Percentiles rank a stretch among this genome's conserved stretches.
These are phyloP conservation scores for Channa maculata DNA, from an alignment of 2,113 vertebrate species.

Conservation along the genomic window DNA sequence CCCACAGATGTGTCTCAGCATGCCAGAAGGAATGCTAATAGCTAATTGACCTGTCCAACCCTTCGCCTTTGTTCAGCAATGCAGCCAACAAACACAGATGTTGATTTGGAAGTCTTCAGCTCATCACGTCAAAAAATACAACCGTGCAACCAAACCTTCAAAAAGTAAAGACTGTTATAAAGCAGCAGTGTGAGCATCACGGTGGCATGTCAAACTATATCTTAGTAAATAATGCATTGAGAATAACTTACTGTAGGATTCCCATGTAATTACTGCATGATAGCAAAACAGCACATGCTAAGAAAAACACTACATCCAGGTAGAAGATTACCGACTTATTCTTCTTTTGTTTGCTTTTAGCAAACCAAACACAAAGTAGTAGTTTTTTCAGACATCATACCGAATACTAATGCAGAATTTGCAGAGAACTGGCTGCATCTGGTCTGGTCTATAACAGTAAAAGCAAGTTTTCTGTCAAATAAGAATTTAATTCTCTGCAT, in stretches of 20 bases:
- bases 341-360: no score
- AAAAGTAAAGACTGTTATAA: constrained; percentile 16
- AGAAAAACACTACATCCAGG: not conserved
- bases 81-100: constrained; percentile 34
- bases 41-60: constrained; percentile 30
- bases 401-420: constrained; percentile 18
- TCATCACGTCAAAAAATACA: constrained; percentile 13
- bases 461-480: not conserved
- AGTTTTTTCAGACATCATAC: not conserved
- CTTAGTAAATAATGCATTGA: not conserved
- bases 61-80: constrained; percentile 42
- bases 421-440: constrained; percentile 20
- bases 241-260: not conserved
- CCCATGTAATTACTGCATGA: not conserved
- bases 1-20: constrained; percentile 1
- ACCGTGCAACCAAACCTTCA: not conserved
- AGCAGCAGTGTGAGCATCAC: not conserved
- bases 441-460: constrained; percentile 18
- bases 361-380: no score
- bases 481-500: constrained; percentile 23
- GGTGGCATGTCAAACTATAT: constrained; percentile 20
- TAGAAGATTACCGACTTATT: not conserved
- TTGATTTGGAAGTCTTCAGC: constrained; percentile 5
- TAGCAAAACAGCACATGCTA: not conserved
- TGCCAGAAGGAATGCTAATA: constrained; percentile 6